phyloP scores from a whole-genome alignment of 2,888 invertebrate genomes.

The Pseudococcus longispinus region DNA sequence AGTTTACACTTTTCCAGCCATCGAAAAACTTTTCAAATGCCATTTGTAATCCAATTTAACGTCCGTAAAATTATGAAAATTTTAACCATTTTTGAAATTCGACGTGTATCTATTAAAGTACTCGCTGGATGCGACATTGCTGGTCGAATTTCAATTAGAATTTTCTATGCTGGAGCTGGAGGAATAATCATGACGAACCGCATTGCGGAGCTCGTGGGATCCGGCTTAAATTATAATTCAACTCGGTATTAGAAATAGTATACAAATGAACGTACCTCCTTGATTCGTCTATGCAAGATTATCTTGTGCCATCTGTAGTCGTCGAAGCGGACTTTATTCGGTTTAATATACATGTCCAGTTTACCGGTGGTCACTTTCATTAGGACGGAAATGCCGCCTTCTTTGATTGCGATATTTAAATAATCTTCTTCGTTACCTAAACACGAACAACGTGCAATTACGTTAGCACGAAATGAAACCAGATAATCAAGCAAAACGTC shows the following conservation, averaged over 20 bases:
- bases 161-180: neutral
- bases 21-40: constrained; percentile 24
- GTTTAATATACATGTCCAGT: constrained; percentile 88
- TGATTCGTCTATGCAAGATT: constrained; percentile 85
- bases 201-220: neutral
- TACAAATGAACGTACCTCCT: constrained; percentile 73
- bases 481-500: constrained; percentile 10
- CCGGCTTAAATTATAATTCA: neutral
- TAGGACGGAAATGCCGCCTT: constrained; percentile 85
- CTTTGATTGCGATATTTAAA: constrained; percentile 84
- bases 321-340: constrained; percentile 87
- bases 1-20: constrained; percentile 8
- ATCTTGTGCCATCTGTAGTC: constrained; percentile 97
- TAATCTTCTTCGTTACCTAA: constrained; percentile 88
- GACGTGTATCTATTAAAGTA: neutral
- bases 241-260: neutral
- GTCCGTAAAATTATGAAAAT: constrained; percentile 25
- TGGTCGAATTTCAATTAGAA: constrained; percentile 35
- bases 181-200: neutral
- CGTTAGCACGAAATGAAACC: neutral
- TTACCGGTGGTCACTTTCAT: constrained; percentile 91
- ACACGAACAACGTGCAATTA: constrained; percentile 60
- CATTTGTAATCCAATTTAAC: constrained; percentile 33
- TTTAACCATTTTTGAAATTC: constrained; percentile 21
- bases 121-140: too few relatives aligned